Evolutionary conservation across 2,797 vertebrate genomes (phyloP).

Genomic region (Eurystomus glaucurus): DNA sequence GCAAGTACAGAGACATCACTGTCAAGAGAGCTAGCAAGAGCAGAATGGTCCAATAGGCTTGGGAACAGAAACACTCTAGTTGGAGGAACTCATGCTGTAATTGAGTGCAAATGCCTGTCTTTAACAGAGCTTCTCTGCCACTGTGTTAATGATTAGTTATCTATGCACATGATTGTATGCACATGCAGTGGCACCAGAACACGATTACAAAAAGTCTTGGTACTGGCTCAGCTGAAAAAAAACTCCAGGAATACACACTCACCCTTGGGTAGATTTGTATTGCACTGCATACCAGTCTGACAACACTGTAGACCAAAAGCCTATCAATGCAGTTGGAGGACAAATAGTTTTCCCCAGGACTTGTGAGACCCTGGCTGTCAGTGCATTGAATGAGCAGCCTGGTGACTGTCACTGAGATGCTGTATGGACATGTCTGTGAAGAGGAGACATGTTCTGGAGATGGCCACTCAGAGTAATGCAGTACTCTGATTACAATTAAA

Average conservation of each 20-base stretch:
- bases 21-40: background rate
- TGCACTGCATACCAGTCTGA: background rate
- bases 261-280: background rate
- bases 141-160: background rate
- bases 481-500: background rate
- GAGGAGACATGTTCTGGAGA: background rate
- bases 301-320: background rate
- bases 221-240: background rate
- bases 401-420: rapidly evolving
- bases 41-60: background rate
- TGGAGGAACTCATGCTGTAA: background rate
- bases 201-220: background rate
- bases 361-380: background rate
- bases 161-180: background rate
- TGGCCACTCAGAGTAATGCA: background rate
- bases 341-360: background rate
- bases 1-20: background rate
- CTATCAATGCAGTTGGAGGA: background rate
- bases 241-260: background rate
- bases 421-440: background rate
- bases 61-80: background rate
- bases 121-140: background rate
- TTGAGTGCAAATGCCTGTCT: background rate
- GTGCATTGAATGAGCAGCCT: background rate
- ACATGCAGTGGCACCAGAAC: background rate